Evolutionary conservation across 2,888 invertebrate genomes (phyloP), one percentile per base, ranked within the genome.

Genomic region (Rapana venosa): DNA sequence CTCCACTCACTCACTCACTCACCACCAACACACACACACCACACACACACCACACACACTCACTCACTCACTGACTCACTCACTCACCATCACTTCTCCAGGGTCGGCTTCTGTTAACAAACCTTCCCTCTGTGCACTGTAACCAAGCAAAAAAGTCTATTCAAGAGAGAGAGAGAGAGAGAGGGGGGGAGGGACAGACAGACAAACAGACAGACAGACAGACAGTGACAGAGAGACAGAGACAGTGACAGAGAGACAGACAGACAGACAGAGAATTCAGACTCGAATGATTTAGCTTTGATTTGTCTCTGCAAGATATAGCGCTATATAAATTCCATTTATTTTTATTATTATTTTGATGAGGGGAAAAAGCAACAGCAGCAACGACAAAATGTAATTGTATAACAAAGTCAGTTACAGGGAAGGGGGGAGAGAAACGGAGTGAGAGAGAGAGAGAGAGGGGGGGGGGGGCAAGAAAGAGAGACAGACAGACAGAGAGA

Each of bases 51-150:
- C 66, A 66, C 66, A 66, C 66, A 66, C 66, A 66, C 66, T 6
- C 17, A 66, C 20, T 2, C 77, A 26, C 77, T 2, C 77, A 77
- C 77, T 17, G 17, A 77, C 47, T 13, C 83, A 81, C 32, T 35
- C 47, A 83, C 89, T 90, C 92, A 93, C 94, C 94, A 94, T 93
- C 83, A 95, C 96, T 93, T 96, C 96, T 92, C 96, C 96, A 26
- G 96, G 96, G 22, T 96, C 98, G 0, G 98, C 98, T 96, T 99
- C 99, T 0, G 98, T 98, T 87, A 99, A 96, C 88, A 99, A 97
- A 0, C 99, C 99, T 94, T 98, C 98, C 66, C 98, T 97, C 96
- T 99, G 99, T 0, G 99, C 99, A 96, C 98, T 98, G 94, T 58
- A 91, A 83, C 47, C 2, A 47, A 47, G 47, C 2, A 47, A 47